Conservation (phyloP, 2,113 vertebrate genomes). For the Uria aalge region DNA sequence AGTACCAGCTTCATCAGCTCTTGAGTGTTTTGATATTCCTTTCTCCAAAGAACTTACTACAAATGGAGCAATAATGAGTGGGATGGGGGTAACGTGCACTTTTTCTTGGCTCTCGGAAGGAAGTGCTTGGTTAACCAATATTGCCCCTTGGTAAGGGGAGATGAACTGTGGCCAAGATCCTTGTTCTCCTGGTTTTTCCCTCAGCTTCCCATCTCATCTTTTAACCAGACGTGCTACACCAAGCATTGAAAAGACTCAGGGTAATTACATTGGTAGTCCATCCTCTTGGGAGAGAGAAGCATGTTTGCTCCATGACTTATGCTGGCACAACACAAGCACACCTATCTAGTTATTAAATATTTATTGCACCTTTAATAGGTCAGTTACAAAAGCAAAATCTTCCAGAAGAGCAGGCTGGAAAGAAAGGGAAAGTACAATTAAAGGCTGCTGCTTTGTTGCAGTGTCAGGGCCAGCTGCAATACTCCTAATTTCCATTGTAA, state of each 20-base stretch:
- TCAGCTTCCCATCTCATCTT: background rate
- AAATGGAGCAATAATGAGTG: background rate
- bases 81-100: background rate
- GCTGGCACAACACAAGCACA: background rate
- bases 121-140: background rate
- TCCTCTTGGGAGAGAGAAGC: background rate
- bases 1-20: background rate
- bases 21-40: background rate
- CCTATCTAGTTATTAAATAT: background rate
- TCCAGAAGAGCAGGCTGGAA: background rate
- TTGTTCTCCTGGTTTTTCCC: background rate
- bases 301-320: background rate
- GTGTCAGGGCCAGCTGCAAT: background rate
- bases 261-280: background rate
- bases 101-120: background rate
- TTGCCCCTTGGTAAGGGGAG: background rate
- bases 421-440: slow-evolving; percentile 4
- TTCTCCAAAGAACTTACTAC: background rate
- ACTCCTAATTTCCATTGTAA: background rate
- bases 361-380: background rate
- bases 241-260: background rate
- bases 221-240: background rate
- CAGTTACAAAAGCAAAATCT: background rate
- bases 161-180: background rate
- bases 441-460: background rate